A percentile compares a stretch with the other conserved stretches of the same genome.
phyloP scores from a whole-genome alignment of 2,888 invertebrate species.

The Ophioninae sp. region DNA sequence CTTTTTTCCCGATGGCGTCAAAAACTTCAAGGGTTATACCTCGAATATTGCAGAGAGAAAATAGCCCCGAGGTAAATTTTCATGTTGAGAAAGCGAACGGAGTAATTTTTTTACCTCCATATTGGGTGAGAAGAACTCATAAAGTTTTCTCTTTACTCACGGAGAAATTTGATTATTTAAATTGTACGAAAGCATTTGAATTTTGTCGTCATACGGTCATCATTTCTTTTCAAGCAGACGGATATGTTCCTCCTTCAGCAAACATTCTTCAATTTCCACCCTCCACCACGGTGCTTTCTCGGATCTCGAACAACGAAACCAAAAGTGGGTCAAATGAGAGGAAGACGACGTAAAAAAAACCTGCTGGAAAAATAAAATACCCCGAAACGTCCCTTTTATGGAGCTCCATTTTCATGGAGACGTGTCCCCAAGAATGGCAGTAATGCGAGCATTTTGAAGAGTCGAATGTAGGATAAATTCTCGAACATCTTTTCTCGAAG shows the following conservation, averaged over 20 bases:
- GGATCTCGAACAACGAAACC: constrained; percentile 7
- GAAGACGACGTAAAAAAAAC: neutral
- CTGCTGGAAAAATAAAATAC: constrained; percentile 11
- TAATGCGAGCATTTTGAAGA: neutral
- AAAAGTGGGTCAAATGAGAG: constrained; percentile 40
- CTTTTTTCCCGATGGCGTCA: neutral
- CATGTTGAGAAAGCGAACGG: neutral
- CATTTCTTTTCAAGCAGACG: constrained; percentile 16
- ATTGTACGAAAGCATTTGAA: constrained; percentile 4
- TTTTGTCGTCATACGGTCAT: neutral
- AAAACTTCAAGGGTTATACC: neutral
- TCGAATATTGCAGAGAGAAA: neutral
- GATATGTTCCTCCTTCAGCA: constrained; percentile 14
- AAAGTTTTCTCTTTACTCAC: neutral
- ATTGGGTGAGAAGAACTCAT: neutral
- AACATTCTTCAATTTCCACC: constrained; percentile 33
- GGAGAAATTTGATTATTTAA: constrained; percentile 7
- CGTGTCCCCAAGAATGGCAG: neutral
- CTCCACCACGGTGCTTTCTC: neutral
- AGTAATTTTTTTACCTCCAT: neutral
- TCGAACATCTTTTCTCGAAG: neutral
- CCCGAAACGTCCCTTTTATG: neutral
- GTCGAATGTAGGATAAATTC: constrained; percentile 17
- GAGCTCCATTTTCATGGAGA: neutral
- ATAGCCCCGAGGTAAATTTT: neutral